Evolutionary conservation across 2,113 vertebrate genomes (phyloP), one percentile per base, ranked within the genome.

Genomic region (Limnothrissa miodon): DNA sequence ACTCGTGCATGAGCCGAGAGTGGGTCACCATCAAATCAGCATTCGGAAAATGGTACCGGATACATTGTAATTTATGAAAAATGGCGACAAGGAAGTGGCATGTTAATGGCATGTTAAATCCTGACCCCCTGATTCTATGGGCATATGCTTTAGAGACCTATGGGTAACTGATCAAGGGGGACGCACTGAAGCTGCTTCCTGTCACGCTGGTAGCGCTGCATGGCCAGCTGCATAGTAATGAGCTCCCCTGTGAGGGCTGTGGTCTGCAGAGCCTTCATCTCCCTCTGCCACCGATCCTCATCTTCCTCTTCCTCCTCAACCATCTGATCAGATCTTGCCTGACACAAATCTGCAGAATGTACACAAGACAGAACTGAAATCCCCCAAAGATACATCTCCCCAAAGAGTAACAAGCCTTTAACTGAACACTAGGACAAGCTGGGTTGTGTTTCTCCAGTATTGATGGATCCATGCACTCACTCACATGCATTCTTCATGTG

Each of bases 161-260:
- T 62, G 59, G n/a, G 59, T 62, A 36, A 39, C 4, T 74, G 66
- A 74, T 29, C 13, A 8, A 36, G 2, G 13, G 51, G 6, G 6
- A 83, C 83, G 39, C 90, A 98, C 98, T 88, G 86, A n/a, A 98
- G 96, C 87, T 95, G 95, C 86, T 94, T 95, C 89, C 94, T 95
- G 81, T 92, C 93, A 84, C 91, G 91, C 83, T 94, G 95, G 90
- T 96, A 98, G 83, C 89, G 90, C 81, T 93, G 93, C 94, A 99
- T 91, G 80, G 95, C 95, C 87, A 90, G 88, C 83, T 93, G 93
- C 83, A 99, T 98, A 56, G 81, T 87, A 25, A 59, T 89, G 5
- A 99, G 95, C 85, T 99, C 97, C 8, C 48, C 89, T 45, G 92
- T 94, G 59, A 99, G 88, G 66, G 85, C n/a, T 74, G 91, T 79